Evolutionary conservation across 2,888 invertebrate genomes (phyloP).

Genomic region (Minunthozetes semirufus): DNA sequence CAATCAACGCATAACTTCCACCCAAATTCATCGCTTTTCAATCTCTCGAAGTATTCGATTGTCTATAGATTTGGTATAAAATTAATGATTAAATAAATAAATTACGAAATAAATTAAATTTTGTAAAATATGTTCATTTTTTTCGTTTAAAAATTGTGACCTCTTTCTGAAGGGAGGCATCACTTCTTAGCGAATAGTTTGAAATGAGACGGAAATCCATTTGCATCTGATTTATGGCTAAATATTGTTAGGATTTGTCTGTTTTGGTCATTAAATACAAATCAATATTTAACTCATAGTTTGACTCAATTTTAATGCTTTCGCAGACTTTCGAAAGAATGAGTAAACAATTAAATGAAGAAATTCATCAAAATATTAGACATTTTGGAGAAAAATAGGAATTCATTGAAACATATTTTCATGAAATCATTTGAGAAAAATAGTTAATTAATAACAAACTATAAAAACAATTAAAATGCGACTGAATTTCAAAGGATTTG

Average conservation of each 20-base stretch:
- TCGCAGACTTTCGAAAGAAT: no score
- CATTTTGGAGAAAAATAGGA: no score
- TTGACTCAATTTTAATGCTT: no score
- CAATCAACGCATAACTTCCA: conserved; percentile 52
- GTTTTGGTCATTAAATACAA: no score
- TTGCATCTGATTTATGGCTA: not conserved
- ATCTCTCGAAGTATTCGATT: conserved; percentile 51
- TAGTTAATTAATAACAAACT: no score
- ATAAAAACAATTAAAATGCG: not conserved
- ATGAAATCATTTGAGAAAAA: no score
- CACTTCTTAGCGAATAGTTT: conserved; percentile 10
- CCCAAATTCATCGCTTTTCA: conserved; percentile 50
- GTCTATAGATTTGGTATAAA: conserved; percentile 44
- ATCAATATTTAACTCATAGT: no score
- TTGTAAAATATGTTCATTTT: not conserved
- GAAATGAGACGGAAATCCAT: conserved; percentile 22
- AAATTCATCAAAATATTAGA: no score
- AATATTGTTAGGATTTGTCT: not conserved
- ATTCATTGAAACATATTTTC: no score
- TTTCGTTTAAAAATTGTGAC: not conserved
- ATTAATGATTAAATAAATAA: not conserved
- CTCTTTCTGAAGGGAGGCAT: conserved; percentile 28
- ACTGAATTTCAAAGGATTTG: not conserved
- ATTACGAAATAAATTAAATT: no score
- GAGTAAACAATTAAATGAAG: no score